Evolutionary conservation across 2,113 vertebrate genomes (phyloP).

Genomic region (Calonectris borealis): DNA sequence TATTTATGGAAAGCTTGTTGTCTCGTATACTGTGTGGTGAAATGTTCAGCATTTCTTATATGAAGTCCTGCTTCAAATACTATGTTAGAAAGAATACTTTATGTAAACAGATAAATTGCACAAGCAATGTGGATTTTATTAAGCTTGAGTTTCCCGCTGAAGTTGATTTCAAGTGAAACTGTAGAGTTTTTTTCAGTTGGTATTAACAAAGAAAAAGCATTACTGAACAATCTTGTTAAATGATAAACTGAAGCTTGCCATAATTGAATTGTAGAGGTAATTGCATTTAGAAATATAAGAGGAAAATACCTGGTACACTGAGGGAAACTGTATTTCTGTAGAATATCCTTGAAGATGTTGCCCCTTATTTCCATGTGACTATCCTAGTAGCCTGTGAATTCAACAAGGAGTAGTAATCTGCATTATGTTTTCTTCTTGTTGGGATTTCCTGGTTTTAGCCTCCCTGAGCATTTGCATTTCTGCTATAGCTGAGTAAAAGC

Average conservation of each 20-base stretch:
- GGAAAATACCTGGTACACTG: not conserved
- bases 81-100: not conserved
- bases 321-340: not conserved
- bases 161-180: not conserved
- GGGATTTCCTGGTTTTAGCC: not conserved
- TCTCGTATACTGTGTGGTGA: not conserved
- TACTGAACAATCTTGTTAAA: not conserved
- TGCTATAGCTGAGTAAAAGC: not conserved
- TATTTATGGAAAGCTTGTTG: not conserved
- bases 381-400: not conserved
- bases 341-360: not conserved
- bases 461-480: not conserved
- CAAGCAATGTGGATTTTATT: not conserved
- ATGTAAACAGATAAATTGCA: not conserved
- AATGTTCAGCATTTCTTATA: not conserved
- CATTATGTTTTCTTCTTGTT: not conserved
- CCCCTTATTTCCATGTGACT: not conserved
- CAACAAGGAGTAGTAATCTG: not conserved
- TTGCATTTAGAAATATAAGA: not conserved
- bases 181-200: not conserved
- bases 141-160: not conserved
- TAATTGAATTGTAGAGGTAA: not conserved
- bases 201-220: not conserved
- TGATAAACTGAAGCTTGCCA: not conserved
- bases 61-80: not conserved